phyloP scores from a whole-genome alignment of 2,113 vertebrate genomes.

The Podiceps cristatus region DNA sequence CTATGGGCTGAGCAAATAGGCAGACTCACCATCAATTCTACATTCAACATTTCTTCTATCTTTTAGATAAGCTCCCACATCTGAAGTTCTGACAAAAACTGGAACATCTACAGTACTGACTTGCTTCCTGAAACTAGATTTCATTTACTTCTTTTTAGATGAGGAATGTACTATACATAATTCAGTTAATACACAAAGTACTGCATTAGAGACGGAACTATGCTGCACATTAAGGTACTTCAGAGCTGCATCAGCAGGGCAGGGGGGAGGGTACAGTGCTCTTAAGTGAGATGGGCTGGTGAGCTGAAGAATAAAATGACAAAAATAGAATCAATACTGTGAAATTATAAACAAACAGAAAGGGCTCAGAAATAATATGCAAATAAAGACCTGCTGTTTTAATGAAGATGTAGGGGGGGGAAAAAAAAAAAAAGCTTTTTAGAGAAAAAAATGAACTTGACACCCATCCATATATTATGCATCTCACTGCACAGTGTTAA shows the following conservation, averaged over 20 bases:
- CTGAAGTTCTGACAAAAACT: not conserved
- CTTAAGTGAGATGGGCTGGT: not conserved
- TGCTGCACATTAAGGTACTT: not conserved
- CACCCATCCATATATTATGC: not conserved
- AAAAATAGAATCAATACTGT: not conserved
- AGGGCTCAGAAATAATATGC: not conserved
- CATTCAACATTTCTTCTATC: not conserved
- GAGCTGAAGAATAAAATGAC: not conserved
- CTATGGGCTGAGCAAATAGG: not conserved
- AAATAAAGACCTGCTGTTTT: not conserved
- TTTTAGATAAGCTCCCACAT: not conserved
- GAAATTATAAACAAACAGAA: not conserved
- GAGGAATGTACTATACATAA: not conserved
- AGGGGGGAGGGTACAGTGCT: not conserved
- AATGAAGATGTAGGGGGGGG: not conserved
- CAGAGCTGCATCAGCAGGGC: not conserved
- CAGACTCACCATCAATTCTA: not conserved
- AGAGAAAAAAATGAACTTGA: not conserved
- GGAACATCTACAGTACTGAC: not conserved
- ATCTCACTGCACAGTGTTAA: not conserved
- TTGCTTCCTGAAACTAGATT: not conserved
- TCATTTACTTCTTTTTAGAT: not conserved
- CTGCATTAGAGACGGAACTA: not conserved
- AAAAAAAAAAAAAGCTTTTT: not conserved
- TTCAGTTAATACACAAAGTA: not conserved